A percentile compares a stretch with the other conserved stretches of the same genome.
phyloP scores from a whole-genome alignment of 1,140 invertebrate genomes.

The Medauroidea extradentata region DNA sequence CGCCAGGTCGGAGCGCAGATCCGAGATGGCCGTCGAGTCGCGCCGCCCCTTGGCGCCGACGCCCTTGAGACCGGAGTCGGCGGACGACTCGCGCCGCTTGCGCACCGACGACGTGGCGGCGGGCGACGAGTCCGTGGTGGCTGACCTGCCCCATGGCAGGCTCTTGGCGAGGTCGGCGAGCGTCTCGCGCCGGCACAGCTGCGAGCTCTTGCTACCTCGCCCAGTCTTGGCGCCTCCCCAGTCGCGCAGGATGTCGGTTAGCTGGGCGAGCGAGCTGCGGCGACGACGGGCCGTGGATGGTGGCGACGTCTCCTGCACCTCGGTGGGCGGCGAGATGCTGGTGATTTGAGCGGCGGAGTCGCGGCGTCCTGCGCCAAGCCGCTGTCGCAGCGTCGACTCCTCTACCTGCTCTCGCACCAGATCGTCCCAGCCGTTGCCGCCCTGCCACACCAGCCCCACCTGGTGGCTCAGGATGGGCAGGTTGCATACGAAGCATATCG shows the following conservation, averaged over 20 bases:
- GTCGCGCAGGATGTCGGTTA: conserved; percentile 80
- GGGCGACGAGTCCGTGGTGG: conserved; percentile 33
- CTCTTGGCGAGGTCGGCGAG: conserved; percentile 72
- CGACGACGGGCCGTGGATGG: conserved; percentile 60
- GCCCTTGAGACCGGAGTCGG: conserved; percentile 72
- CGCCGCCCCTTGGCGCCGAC: conserved; percentile 52
- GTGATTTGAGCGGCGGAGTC: conserved; percentile 86
- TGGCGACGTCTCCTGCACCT: conserved; percentile 56
- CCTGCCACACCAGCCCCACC: conserved; percentile 87
- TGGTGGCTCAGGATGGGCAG: conserved; percentile 89
- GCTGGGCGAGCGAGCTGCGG: conserved; percentile 76
- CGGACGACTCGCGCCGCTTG: conserved; percentile 73
- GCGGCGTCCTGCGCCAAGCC: conserved; percentile 64
- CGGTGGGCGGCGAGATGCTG: conserved; percentile 72
- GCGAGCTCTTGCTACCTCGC: conserved; percentile 37
- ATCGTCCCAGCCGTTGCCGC: conserved; percentile 90
- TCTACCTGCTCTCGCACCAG: conserved; percentile 78
- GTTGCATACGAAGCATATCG: conserved; percentile 93
- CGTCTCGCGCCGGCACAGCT: conserved; percentile 74
- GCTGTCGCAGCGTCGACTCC: conserved; percentile 74
- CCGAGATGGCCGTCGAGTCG: conserved; percentile 52
- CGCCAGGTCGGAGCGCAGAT: conserved; percentile 66
- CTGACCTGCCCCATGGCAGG: conserved; percentile 62
- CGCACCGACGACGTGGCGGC: conserved; percentile 36
- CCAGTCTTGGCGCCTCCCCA: conserved; percentile 60